Evolutionary conservation across 2,113 vertebrate species (phyloP).

Genomic region (Tiliqua scincoides): DNA sequence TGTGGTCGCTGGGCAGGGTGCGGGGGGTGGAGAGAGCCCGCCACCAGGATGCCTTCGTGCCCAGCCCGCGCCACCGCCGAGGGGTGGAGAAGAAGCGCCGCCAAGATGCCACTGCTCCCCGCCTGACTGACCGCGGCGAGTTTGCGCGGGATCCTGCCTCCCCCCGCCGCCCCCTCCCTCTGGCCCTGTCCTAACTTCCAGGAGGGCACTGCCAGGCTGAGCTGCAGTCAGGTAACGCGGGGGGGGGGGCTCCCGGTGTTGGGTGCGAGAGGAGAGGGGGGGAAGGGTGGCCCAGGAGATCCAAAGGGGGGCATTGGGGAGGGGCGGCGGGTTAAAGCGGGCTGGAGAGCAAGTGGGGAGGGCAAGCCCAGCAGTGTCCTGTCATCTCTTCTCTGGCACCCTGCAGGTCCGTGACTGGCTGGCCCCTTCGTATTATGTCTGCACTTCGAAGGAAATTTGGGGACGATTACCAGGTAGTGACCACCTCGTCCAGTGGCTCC

Average conservation of each 20-base stretch:
- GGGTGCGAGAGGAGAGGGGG: constrained; percentile 23
- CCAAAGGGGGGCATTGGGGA: background rate
- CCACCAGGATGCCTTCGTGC: constrained; percentile 48
- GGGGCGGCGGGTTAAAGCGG: background rate
- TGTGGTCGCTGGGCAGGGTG: background rate
- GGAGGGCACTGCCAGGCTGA: background rate
- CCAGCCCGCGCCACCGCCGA: constrained; percentile 46
- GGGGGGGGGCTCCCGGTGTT: background rate
- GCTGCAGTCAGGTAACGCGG: constrained; percentile 31
- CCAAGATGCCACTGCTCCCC: background rate
- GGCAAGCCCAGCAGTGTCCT: constrained; percentile 3
- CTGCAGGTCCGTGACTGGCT: constrained; percentile 62
- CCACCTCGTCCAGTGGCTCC: constrained; percentile 92
- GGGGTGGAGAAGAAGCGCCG: background rate
- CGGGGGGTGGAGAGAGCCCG: too few relatives aligned
- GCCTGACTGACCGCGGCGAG: background rate
- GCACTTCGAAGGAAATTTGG: constrained; percentile 98
- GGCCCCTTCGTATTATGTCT: constrained; percentile 91
- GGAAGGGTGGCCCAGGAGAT: background rate
- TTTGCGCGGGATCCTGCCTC: background rate
- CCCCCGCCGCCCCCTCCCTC: too few relatives aligned
- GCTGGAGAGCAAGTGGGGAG: background rate
- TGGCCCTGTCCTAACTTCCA: background rate
- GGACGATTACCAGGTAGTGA: constrained; percentile 98
- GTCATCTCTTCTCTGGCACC: constrained; percentile 7